Conservation (phyloP, 2,888 invertebrate species). For the Chelonus formosanus region DNA sequence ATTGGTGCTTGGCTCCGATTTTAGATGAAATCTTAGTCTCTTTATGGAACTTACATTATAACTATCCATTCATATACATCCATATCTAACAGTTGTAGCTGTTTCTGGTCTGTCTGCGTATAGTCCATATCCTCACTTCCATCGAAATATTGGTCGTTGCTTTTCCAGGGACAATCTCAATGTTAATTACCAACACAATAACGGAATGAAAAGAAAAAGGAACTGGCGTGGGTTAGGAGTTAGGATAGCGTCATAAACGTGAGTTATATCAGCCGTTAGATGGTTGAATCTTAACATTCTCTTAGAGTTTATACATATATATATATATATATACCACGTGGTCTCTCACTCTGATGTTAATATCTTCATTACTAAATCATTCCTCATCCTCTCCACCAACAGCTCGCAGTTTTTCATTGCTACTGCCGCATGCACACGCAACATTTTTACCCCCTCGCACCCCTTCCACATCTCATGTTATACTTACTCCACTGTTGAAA, state of each 20-base stretch:
- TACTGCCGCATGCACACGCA: constrained; percentile 24
- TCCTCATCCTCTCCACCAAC: constrained; percentile 41
- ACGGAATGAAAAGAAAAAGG: constrained; percentile 25
- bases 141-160: constrained; percentile 20
- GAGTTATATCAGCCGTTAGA: constrained; percentile 43
- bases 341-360: constrained; percentile 60
- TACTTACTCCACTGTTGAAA: too few species aligned
- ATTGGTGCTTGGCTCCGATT: constrained; percentile 23
- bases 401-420: constrained; percentile 34
- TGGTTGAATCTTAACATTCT: constrained; percentile 65
- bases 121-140: too few species aligned
- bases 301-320: constrained; percentile 37
- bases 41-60: too few species aligned
- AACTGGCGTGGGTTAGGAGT: constrained; percentile 30
- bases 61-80: constrained; percentile 1
- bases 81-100: not conserved
- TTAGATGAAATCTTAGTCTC: constrained; percentile 14
- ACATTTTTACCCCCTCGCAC: constrained; percentile 37
- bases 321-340: constrained; percentile 63
- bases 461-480: constrained; percentile 46
- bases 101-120: too few species aligned
- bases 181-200: constrained; percentile 45
- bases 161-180: constrained; percentile 41
- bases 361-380: constrained; percentile 65
- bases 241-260: constrained; percentile 59